Percentiles rank a stretch among this genome's conserved stretches.
Conservation (phyloP, 2,888 invertebrate genomes). For the Marasmarcha lunaedactyla region DNA sequence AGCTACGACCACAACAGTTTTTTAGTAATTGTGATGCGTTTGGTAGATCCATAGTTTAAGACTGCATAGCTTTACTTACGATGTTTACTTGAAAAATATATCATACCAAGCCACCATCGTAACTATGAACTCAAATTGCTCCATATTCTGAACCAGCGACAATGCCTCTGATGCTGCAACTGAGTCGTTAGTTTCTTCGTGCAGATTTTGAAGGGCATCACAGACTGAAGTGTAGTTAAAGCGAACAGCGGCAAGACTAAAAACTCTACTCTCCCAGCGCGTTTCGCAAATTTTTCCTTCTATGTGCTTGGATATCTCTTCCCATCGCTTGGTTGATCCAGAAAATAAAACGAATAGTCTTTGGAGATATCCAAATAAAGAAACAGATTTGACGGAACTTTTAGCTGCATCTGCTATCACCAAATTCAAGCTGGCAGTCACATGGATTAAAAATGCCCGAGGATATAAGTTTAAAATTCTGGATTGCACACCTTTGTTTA, state of each 20-base stretch:
- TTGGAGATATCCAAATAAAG: constrained; percentile 26
- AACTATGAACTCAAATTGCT: constrained; percentile 19
- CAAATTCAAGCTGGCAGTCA: constrained; percentile 17
- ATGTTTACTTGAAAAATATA: constrained; percentile 17
- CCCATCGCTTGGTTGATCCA: constrained; percentile 17
- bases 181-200: constrained; percentile 13
- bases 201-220: constrained; percentile 21
- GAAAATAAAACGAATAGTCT: constrained; percentile 19
- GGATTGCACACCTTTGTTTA: constrained; percentile 26
- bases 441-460: constrained; percentile 16
- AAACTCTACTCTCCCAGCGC: constrained; percentile 10
- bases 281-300: constrained; percentile 12
- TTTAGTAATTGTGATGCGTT: no score
- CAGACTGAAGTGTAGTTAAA: constrained; percentile 22
- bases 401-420: constrained; percentile 15
- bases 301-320: no score
- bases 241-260: constrained; percentile 7
- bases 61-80: no score
- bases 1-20: no score
- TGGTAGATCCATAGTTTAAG: no score
- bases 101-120: constrained; percentile 27
- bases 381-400: constrained; percentile 20
- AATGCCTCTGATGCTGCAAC: constrained; percentile 15
- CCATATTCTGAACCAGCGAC: constrained; percentile 13
- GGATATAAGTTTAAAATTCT: constrained; percentile 22